Evolutionary conservation across 2,888 invertebrate species (phyloP).

Genomic region (Platycheirus rosarum): DNA sequence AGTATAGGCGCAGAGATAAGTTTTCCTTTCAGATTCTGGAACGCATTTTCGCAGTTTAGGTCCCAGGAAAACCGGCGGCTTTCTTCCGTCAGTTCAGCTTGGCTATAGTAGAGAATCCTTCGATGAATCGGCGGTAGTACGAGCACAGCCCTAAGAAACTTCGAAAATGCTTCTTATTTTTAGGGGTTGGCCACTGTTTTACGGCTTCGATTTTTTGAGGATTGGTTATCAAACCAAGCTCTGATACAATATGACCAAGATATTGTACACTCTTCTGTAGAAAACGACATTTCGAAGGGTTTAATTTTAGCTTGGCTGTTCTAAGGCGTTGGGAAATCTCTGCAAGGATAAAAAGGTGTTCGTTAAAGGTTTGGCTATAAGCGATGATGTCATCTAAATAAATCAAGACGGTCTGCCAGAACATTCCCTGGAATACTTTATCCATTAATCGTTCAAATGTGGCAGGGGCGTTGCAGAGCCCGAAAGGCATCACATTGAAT

Average conservation of each 20-base stretch:
- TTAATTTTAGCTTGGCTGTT: slow-evolving; percentile 33
- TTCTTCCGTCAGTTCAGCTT: slow-evolving; percentile 17
- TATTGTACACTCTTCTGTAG: slow-evolving; percentile 20
- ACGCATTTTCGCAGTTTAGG: not conserved
- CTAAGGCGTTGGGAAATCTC: slow-evolving; percentile 23
- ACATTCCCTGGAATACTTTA: slow-evolving; percentile 36
- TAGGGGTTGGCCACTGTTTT: slow-evolving; percentile 18
- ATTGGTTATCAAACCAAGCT: slow-evolving; percentile 15
- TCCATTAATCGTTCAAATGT: slow-evolving; percentile 74
- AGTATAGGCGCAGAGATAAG: slow-evolving; percentile 16
- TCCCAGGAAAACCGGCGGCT: not conserved
- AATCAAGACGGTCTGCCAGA: slow-evolving; percentile 66
- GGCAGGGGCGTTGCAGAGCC: slow-evolving; percentile 64
- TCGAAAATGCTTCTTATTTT: slow-evolving; percentile 9
- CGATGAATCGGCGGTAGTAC: slow-evolving; percentile 27
- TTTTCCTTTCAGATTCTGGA: slow-evolving; percentile 8
- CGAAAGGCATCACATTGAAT: slow-evolving; percentile 75
- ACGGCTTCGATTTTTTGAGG: slow-evolving; percentile 31
- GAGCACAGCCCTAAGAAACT: slow-evolving; percentile 23
- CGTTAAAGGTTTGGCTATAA: slow-evolving; percentile 51
- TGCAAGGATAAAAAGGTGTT: slow-evolving; percentile 54
- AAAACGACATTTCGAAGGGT: slow-evolving; percentile 29
- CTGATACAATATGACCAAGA: slow-evolving; percentile 38
- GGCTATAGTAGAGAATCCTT: slow-evolving; percentile 20
- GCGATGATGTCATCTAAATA: slow-evolving; percentile 74